Evolutionary conservation across 2,113 vertebrate genomes (phyloP), one percentile per base, ranked within the genome.

Genomic region (Zapornia atra): DNA sequence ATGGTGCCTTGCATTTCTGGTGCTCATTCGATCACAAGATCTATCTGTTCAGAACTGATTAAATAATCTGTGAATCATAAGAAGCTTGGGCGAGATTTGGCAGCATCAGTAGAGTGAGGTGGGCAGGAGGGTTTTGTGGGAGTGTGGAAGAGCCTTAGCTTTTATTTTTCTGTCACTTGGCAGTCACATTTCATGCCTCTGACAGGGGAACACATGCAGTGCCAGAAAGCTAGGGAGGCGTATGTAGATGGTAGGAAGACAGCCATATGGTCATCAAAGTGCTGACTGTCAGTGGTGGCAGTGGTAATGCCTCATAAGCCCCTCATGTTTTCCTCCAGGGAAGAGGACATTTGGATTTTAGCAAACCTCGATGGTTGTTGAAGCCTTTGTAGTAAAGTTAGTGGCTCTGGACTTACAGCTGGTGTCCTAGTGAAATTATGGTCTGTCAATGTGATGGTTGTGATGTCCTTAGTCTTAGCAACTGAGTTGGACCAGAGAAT

Each of bases 131-230:
- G 40, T 70, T 94, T 80, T 51, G 54, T 65, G 40, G 82, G 36
- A 90, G 11, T 63, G 51, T 83, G 75, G 63, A 28, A 73, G 46
- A 88, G 82, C 15, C 14, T 93, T 59, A 63, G 51, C 44, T 92
- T 90, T 91, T 88, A 59, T 92, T 92, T 92, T 91, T 93, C 71
- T 88, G 31, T 51, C n/a, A 26, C 60, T 70, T 59, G 36, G 21
- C 81, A 76, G 29, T 91, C 60, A 57, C 1, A 1, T 87, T 89
- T 79, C 48, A 21, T 82, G 53, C 21, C n/a, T 82, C 50, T 92
- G 75, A 83, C 16, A 71, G 15, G 26, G 28, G 48, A 90, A 33
- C 12, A 9, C 33, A 19, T 31, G 15, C 1, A 2, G n/a, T 12
- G 71, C 61, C 82, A 94, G 82, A 66, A 90, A 88, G 40, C 68